Evolutionary conservation across 2,797 vertebrate species (phyloP).

Genomic region (Potorous gilbertii): DNA sequence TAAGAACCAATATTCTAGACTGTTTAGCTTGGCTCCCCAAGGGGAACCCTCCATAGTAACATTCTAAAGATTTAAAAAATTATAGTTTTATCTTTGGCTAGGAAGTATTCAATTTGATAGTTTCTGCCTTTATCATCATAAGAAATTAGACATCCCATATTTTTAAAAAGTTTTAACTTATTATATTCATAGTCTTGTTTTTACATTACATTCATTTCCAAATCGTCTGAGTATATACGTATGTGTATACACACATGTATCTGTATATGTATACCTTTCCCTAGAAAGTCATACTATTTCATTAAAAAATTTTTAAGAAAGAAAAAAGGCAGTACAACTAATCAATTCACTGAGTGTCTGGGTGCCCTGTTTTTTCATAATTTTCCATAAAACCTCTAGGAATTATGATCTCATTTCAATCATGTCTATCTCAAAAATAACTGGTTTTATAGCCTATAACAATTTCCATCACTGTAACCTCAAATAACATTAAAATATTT

Average conservation of each 20-base stretch:
- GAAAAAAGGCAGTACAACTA: no score
- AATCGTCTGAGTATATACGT: no score
- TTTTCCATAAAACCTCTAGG: not conserved
- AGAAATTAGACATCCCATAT: no score
- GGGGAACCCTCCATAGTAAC: not conserved
- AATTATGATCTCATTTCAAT: not conserved
- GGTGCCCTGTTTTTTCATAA: not conserved
- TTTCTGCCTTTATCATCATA: no score
- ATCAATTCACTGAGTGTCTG: no score
- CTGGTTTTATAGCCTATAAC: not conserved
- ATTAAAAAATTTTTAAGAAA: no score
- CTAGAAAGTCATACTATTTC: no score
- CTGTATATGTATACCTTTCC: no score
- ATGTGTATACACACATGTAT: no score
- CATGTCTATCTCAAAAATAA: not conserved
- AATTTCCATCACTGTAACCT: not conserved
- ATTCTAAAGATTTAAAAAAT: not conserved
- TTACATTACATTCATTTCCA: no score
- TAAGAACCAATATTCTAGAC: not conserved
- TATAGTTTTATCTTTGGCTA: not conserved
- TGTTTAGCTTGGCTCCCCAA: not conserved
- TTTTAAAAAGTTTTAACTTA: no score
- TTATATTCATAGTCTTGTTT: no score
- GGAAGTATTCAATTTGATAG: not conserved
- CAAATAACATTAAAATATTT: not conserved